Evolutionary conservation across 2,888 invertebrate species (phyloP), one percentile per base, ranked within the genome.

Genomic region (Deilephila porcellus): DNA sequence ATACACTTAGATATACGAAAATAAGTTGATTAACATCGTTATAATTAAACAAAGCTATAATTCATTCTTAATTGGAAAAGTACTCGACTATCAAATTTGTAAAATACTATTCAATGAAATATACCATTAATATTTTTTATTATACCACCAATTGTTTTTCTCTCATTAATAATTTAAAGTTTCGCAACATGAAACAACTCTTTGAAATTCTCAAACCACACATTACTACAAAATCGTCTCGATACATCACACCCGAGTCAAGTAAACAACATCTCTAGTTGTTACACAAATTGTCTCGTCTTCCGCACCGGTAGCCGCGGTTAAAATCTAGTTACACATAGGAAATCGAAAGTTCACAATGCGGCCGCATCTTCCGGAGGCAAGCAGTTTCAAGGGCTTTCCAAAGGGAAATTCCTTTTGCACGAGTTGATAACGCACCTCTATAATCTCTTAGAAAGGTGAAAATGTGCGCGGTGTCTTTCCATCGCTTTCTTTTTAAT

Each of bases 331-430:
- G 81, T 81, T 82, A 79, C 78, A 75, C 76, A 76, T 76, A 85
- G 83, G 87, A 88, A 90, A 90, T 89, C 82, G 88, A 90, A 90
- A 90, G 90, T 87, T 82, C 78, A 73, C 77, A 85, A 81, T 78
- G 80, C 82, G 82, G 82, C 75, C 82, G 81, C 80, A 74, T 86
- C 86, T 86, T 85, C 86, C 85, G 83, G 81, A 79, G 82, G 74
- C 19, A 17, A 52, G 67, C 32, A 45, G 52, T 70, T 34, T 67
- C 72, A 78, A 82, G 75, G 72, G 59, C 72, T 60, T 67, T 29
- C 53, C n/a, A 37, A 79, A 80, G 75, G 67, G 67, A 45, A 67
- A 67, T 34, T 25, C 64, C 64, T 64, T 60, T 19, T n/a, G 19
- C 59, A 34, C 17, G 8, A 20, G 45, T 19, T 67, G 59, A 60